Percentiles rank a stretch among this genome's conserved stretches.
Conservation (phyloP, 1,140 invertebrate genomes). For the Hesperophylax magnus region DNA sequence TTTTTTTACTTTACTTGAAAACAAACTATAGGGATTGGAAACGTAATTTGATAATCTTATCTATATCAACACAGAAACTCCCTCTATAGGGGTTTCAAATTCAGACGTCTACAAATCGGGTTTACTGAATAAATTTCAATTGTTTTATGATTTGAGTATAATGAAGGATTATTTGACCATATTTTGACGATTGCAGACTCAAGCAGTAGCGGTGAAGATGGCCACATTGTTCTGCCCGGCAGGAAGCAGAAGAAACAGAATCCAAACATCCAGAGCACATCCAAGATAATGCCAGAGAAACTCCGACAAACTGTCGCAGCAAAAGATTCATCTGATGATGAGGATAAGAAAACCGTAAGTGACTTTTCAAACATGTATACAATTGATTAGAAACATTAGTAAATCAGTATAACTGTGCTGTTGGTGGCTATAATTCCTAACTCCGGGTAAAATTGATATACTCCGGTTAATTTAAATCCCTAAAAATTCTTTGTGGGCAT, state of each 20-base stretch:
- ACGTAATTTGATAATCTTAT: too few species aligned
- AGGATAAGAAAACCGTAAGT: conserved; percentile 20
- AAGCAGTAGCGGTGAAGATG: conserved; percentile 23
- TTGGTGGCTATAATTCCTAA: too few species aligned
- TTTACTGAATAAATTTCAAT: too few species aligned
- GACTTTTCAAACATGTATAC: not conserved
- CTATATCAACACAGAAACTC: too few species aligned
- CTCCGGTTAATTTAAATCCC: too few species aligned
- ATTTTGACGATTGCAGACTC: conserved; percentile 33
- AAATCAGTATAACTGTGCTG: not conserved
- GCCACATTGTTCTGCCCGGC: conserved; percentile 25
- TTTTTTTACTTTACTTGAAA: not conserved
- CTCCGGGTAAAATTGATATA: too few species aligned
- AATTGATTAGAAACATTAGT: not conserved
- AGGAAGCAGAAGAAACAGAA: conserved; percentile 48
- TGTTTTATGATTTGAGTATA: too few species aligned
- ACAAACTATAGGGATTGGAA: too few species aligned
- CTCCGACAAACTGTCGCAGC: not conserved
- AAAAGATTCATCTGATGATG: conserved; percentile 39
- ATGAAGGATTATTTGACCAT: not conserved
- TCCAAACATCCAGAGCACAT: conserved; percentile 51
- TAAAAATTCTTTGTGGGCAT: too few species aligned
- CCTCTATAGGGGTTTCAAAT: too few species aligned
- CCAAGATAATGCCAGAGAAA: conserved; percentile 13
- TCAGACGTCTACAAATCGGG: too few species aligned